Evolutionary conservation across 1,140 invertebrate genomes (phyloP), one percentile per base, ranked within the genome.

Genomic region (Drosophila bipectinata): DNA sequence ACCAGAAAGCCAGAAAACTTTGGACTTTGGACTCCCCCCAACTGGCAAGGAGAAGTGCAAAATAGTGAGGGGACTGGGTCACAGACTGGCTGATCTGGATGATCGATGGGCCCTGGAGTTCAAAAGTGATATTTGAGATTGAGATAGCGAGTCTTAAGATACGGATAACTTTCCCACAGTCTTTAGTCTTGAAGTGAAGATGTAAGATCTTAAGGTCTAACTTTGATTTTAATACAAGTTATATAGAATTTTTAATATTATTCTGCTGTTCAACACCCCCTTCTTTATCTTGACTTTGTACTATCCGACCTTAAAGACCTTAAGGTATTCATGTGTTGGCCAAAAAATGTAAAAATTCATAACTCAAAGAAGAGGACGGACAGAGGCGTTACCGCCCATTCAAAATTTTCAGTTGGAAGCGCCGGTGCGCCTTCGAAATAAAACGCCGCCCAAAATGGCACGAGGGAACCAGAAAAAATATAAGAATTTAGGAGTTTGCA

Each of bases 11-110:
- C 44, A 44, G 45, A n/a, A 24, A 58, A 52, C 49, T 47, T 53
- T 28, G 66, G 83, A 87, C 83, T 85, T 85, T 85, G 82, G 56
- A 51, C 76, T 14, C 7, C 15, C 4, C n/a, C 28, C 41, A 44
- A 18, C 9, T 24, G 30, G 3, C 21, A 64, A 64, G 48, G 68
- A 82, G 69, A 85, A 87, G 58, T 81, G 64, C 34, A 39, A 76
- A 41, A 26, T 71, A 32, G 24, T 53, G 60, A n/a, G 52, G 32
- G 37, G 64, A 80, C 34, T 87, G 74, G 82, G 82, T 85, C 82
- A 87, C 41, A 28, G 32, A 12, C 66, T 47, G 30, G 15, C 24
- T 30, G 41, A 44, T 30, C 52, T 21, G 24, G 39, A 18, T 49
- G 66, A 69, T 56, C 49, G 66, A 69, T 62, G 53, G 30, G 9